Base-by-base conservation (phyloP, 2,113 vertebrate species). In the Sisor rabdophorus region DNA sequence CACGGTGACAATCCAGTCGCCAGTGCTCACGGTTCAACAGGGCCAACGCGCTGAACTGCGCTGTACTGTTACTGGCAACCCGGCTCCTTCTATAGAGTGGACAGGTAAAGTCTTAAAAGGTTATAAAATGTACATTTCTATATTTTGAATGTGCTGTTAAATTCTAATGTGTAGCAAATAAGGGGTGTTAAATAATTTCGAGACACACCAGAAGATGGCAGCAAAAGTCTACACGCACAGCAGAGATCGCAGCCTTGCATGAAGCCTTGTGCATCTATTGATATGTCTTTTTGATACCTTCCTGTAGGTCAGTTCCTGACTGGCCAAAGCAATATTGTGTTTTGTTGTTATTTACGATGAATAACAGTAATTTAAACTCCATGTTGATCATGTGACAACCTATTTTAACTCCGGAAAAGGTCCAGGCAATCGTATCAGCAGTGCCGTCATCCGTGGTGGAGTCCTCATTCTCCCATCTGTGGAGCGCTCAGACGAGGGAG, bases 31-130 rank as follows among this genome's bases (percentile, higher is more conserved):
- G 0, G 89, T 96, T 86, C 92, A 93, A 73, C 90, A 90, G 0
- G 97, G 97, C n/a, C 93, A 95, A 79, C 59, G 85, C 0, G 96
- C 94, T 0, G 95, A 96, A 89, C 95, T 99, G 74, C 95, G 86
- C 85, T 98, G 97, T 75, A 86, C 92, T 0, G 95, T 83, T 60
- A 93, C 92, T 0, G 97, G 96, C 2, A 94, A 78, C 88, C 96
- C 97, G 4, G 61, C 78, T 0, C 95, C 96, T 48, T 90, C 87
- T 20, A 75, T 96, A 0, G 93, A 98, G 86, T 99, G 97, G 97
- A 93, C 91, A 69, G 32, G 32, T 36, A 36, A 36, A 36, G 32
- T 36, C 32, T 36, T n/a, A n/a, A n/a, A n/a, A n/a, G n/a, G n/a
- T n/a, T n/a, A n/a, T n/a, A n/a, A n/a, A n/a, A n/a, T n/a, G n/a